Evolutionary conservation across 1,140 invertebrate genomes (phyloP).

Genomic region (Drosophila littoralis): DNA sequence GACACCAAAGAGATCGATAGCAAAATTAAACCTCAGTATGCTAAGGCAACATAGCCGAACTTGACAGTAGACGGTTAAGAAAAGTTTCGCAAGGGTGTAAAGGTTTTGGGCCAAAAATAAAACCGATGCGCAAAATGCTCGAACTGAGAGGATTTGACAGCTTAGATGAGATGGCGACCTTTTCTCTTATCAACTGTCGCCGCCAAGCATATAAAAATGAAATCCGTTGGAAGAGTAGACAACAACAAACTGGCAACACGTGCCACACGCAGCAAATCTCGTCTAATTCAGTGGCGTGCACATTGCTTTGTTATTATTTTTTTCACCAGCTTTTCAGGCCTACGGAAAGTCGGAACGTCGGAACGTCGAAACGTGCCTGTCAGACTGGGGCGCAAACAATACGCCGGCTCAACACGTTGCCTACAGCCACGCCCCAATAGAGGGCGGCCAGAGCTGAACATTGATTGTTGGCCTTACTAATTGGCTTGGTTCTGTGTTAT

Average conservation of each 20-base stretch:
- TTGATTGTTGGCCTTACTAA: conserved; percentile 60
- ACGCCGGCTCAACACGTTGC: conserved; percentile 40
- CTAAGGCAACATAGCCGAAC: background rate
- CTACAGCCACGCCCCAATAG: background rate
- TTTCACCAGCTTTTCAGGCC: background rate
- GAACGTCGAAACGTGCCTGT: conserved; percentile 51
- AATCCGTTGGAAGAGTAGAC: conserved; percentile 24
- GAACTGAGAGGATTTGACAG: conserved; percentile 40
- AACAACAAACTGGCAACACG: conserved; percentile 42
- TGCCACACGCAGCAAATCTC: conserved; percentile 61
- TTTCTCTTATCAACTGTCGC: conserved; percentile 41
- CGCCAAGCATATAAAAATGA: conserved; percentile 19
- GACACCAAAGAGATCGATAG: background rate
- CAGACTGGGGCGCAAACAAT: conserved; percentile 47
- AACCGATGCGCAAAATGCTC: conserved; percentile 1
- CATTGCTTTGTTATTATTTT: conserved; percentile 12
- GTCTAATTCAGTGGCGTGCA: conserved; percentile 52
- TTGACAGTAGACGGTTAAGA: background rate
- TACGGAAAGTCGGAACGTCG: background rate
- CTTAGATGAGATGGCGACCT: conserved; percentile 34
- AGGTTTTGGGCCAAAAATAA: conserved; percentile 37
- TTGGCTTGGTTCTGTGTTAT: conserved; percentile 53
- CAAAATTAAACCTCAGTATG: background rate
- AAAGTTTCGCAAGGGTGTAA: conserved; percentile 17
- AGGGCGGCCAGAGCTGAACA: conserved; percentile 23